Percentiles rank a stretch among this genome's conserved stretches.
Evolutionary conservation across 2,888 invertebrate species (phyloP).

Genomic region (Synanthedon formicaeformis): DNA sequence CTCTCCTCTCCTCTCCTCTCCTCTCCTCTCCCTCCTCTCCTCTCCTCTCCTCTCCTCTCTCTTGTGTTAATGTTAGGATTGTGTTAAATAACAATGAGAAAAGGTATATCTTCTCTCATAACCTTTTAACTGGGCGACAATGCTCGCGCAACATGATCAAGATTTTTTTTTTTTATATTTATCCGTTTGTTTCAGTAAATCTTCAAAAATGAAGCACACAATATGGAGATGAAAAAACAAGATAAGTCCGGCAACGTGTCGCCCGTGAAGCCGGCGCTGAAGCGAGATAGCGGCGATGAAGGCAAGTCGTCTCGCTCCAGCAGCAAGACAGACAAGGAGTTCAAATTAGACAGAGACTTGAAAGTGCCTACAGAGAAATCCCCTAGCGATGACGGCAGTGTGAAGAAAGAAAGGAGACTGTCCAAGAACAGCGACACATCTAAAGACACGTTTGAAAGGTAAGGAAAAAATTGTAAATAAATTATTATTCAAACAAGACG

Average conservation of each 20-base stretch:
- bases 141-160: too few species aligned
- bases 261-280: conserved; percentile 41
- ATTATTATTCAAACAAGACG: too few species aligned
- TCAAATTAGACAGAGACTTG: conserved; percentile 41
- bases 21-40: too few species aligned
- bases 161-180: not conserved
- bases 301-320: conserved; percentile 30
- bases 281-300: conserved; percentile 38
- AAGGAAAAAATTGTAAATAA: conserved; percentile 1
- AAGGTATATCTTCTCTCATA: too few species aligned
- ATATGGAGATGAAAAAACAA: conserved; percentile 63
- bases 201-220: conserved; percentile 34
- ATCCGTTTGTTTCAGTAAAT: conserved; percentile 21
- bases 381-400: conserved; percentile 35
- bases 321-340: conserved; percentile 21
- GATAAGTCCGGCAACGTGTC: conserved; percentile 59
- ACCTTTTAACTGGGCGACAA: too few species aligned
- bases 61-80: too few species aligned
- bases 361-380: conserved; percentile 51
- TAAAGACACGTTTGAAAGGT: conserved; percentile 58
- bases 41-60: too few species aligned
- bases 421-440: conserved; percentile 51
- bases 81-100: too few species aligned
- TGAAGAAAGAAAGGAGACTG: conserved; percentile 35
- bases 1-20: too few species aligned